A percentile compares a stretch with the other conserved stretches of the same genome.
Conservation (phyloP, 2,888 invertebrate genomes). For the Melipona bicolor region DNA sequence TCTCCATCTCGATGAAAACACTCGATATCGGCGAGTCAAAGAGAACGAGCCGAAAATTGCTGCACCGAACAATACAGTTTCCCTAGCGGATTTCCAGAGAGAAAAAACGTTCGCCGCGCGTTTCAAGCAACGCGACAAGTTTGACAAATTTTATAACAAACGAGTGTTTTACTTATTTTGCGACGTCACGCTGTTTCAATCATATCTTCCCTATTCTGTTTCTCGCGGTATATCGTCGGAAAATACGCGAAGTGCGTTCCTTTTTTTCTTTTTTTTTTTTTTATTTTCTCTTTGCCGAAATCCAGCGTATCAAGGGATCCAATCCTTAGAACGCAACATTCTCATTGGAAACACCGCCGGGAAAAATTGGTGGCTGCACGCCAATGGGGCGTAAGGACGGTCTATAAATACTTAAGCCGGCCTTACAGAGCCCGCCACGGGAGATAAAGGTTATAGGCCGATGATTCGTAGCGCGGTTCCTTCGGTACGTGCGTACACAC, state of each 20-base stretch:
- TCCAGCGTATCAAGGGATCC: not conserved
- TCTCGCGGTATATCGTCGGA: not conserved
- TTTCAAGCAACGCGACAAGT: not conserved
- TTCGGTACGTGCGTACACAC: constrained; percentile 51
- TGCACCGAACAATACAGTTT: not conserved
- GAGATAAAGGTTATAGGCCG: constrained; percentile 73
- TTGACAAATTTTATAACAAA: not conserved
- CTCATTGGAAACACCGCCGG: not conserved
- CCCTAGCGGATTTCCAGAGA: not conserved
- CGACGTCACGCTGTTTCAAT: not conserved
- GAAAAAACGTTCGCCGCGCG: not conserved
- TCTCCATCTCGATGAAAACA: constrained; percentile 27
- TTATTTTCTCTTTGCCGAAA: too few relatives aligned
- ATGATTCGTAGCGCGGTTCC: constrained; percentile 61
- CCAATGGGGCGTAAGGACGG: constrained; percentile 64
- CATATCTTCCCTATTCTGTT: not conserved
- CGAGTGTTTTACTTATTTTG: not conserved
- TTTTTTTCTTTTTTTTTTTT: too few relatives aligned
- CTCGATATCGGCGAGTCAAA: constrained; percentile 15
- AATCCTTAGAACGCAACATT: constrained; percentile 11
- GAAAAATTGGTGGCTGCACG: constrained; percentile 47
- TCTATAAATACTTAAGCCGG: constrained; percentile 78
- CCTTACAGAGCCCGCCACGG: constrained; percentile 71
- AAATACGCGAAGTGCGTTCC: not conserved
- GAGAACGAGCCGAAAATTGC: not conserved